A percentile compares a stretch with the other conserved stretches of the same genome.
Evolutionary conservation across 2,888 invertebrate genomes (phyloP).

Genomic region (Rotaria macrura): DNA sequence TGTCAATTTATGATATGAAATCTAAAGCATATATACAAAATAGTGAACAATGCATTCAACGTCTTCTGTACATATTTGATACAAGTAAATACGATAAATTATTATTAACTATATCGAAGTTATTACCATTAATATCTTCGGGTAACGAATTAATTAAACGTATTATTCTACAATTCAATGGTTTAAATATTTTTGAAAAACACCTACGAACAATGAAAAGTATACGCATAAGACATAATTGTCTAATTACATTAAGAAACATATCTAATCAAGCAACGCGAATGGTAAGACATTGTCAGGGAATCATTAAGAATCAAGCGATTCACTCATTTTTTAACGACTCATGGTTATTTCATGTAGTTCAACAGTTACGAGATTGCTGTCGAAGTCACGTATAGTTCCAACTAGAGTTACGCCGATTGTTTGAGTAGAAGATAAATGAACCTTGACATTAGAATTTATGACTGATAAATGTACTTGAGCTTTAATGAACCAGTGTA

Average conservation of each 20-base stretch:
- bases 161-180: background rate
- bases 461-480: no score
- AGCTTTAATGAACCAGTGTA: no score
- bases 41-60: conserved; percentile 1
- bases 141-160: background rate
- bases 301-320: no score
- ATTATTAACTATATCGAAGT: conserved; percentile 2
- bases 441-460: no score
- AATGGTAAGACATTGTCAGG: background rate
- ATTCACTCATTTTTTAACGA: no score
- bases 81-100: conserved; percentile 1
- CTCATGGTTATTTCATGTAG: no score
- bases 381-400: no score
- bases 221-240: conserved; percentile 5
- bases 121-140: conserved; percentile 2
- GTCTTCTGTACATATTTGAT: background rate
- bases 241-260: conserved; percentile 7
- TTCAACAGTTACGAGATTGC: no score
- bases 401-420: no score
- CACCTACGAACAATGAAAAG: background rate
- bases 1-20: background rate
- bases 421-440: no score
- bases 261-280: background rate
- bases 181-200: background rate
- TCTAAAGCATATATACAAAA: background rate